These are phyloP conservation scores for Eurytoma californica DNA, from an alignment of 2,888 invertebrate species.

Conservation along the genomic window DNA sequence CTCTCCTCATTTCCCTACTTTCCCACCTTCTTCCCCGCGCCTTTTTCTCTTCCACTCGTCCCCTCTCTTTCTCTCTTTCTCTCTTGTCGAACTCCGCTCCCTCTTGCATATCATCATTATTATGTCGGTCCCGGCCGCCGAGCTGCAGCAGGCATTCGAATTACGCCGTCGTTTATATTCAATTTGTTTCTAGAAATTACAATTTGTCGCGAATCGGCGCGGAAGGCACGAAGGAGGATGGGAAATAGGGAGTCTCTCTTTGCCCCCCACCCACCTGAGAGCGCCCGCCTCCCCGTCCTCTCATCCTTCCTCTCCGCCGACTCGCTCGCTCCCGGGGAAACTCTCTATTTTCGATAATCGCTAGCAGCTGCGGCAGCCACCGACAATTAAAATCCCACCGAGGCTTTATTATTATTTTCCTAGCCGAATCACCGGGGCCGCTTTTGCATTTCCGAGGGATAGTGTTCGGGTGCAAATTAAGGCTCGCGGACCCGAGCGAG, in stretches of 20 bases:
- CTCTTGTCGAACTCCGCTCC: conserved; percentile 26
- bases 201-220: conserved; percentile 71
- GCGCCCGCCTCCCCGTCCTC: background rate
- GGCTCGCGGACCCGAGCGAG: background rate
- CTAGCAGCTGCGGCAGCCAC: conserved; percentile 44
- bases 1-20: conserved; percentile 31
- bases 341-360: conserved; percentile 56
- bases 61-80: conserved; percentile 43
- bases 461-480: conserved; percentile 38
- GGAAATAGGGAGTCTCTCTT: conserved; percentile 48
- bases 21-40: background rate
- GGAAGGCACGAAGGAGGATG: conserved; percentile 54
- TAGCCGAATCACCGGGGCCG: conserved; percentile 18
- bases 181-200: conserved; percentile 74
- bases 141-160: conserved; percentile 72
- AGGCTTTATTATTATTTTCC: conserved; percentile 48
- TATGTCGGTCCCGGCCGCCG: conserved; percentile 64
- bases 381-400: conserved; percentile 51
- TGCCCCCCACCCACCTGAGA: background rate
- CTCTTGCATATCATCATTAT: conserved; percentile 66
- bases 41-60: conserved; percentile 24
- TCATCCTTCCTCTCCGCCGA: background rate
- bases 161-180: conserved; percentile 72
- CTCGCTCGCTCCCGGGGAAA: conserved; percentile 30
- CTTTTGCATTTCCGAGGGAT: conserved; percentile 42